phyloP scores from a whole-genome alignment of 2,113 vertebrate genomes.

The Myodes glareolus region DNA sequence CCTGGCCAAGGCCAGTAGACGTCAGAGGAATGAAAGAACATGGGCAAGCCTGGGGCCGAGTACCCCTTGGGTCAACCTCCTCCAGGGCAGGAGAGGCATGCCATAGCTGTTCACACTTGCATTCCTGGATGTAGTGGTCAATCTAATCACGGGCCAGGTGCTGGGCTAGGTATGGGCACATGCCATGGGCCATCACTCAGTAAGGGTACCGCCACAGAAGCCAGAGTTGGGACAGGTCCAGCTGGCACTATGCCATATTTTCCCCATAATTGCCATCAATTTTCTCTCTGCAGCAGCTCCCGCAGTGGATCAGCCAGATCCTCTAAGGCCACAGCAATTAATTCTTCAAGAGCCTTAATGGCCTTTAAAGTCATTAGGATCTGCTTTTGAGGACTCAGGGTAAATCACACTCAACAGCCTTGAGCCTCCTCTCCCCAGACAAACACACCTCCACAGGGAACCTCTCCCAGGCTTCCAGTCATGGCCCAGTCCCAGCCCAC shows the following conservation, averaged over 20 bases:
- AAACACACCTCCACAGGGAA: not conserved
- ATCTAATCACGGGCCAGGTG: accelerated
- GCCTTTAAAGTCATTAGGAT: slow-evolving; percentile 61
- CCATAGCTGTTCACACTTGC: no score
- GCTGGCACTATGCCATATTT: slow-evolving; percentile 21
- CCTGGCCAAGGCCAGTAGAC: not conserved
- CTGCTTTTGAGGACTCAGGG: slow-evolving; percentile 61
- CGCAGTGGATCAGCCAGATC: not conserved
- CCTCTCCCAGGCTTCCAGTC: slow-evolving; percentile 22
- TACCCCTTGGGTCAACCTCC: not conserved
- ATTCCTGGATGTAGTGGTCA: not conserved
- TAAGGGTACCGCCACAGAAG: not conserved
- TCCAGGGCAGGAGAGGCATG: not conserved
- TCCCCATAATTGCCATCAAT: not conserved
- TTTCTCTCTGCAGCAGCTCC: slow-evolving; percentile 50
- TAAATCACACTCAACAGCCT: slow-evolving; percentile 50
- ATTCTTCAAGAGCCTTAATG: slow-evolving; percentile 69
- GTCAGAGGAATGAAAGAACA: not conserved
- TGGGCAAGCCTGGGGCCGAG: not conserved
- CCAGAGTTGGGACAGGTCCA: not conserved
- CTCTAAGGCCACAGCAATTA: slow-evolving; percentile 58
- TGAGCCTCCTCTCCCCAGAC: not conserved
- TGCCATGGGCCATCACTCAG: not conserved
- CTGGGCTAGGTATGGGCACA: not conserved
- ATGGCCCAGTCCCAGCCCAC: not conserved